Evolutionary conservation across 2,113 vertebrate genomes (phyloP).

Genomic region (Amphiprion percula): DNA sequence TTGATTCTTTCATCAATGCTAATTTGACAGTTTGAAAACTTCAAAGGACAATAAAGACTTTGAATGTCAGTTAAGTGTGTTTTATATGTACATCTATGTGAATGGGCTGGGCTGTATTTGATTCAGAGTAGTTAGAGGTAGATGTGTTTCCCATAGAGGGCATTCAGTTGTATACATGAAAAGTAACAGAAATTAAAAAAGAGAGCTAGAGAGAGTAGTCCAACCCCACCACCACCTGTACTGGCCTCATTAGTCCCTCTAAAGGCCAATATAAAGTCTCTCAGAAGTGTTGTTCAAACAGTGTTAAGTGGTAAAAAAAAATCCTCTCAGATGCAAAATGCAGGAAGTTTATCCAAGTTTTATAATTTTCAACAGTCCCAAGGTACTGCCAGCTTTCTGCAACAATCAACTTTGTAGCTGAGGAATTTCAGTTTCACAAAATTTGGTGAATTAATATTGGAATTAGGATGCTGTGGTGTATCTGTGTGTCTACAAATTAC

Average conservation of each 20-base stretch:
- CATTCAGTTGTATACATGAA: not conserved
- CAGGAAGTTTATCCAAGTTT: slow-evolving; percentile 9
- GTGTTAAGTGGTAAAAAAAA: slow-evolving; percentile 23
- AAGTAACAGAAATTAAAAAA: not conserved
- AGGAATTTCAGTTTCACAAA: not conserved
- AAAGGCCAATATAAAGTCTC: slow-evolving; percentile 30
- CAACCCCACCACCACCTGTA: not conserved
- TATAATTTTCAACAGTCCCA: slow-evolving; percentile 13
- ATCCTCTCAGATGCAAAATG: slow-evolving; percentile 37
- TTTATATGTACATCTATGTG: slow-evolving; percentile 48
- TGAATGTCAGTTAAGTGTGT: slow-evolving; percentile 51
- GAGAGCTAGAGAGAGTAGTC: not conserved
- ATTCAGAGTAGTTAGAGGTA: not conserved
- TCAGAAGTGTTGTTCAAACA: slow-evolving; percentile 51
- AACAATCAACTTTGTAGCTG: not conserved
- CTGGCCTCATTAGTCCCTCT: slow-evolving; percentile 11
- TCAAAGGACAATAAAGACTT: slow-evolving; percentile 83
- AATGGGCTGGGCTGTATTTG: slow-evolving; percentile 41
- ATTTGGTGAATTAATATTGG: not conserved
- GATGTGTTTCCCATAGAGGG: not conserved
- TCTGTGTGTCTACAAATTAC: not conserved
- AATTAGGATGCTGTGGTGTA: not conserved
- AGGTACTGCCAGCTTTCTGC: not conserved
- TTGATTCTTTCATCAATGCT: slow-evolving; percentile 80
- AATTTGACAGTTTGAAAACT: slow-evolving; percentile 80